These are phyloP conservation scores for Hymenopus coronatus DNA, from an alignment of 2,888 invertebrate genomes.

Conservation along the genomic window DNA sequence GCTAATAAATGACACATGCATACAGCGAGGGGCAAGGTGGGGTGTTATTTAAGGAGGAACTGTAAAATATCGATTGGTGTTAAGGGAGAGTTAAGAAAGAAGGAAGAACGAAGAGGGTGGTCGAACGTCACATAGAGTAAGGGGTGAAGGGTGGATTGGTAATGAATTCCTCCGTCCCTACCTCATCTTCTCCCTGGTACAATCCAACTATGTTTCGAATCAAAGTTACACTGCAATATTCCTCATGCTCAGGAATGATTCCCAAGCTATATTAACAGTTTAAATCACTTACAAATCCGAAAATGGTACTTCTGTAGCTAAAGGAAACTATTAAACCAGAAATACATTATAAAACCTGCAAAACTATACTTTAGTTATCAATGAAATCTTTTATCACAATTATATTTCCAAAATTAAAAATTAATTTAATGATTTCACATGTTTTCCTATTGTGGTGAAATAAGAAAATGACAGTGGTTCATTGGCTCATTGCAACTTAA, in stretches of 20 bases:
- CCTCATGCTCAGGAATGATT: not conserved
- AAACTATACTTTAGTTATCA: no score
- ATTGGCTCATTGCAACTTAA: no score
- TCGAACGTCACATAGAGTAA: not conserved
- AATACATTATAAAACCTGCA: no score
- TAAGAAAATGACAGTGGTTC: no score
- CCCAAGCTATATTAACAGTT: no score
- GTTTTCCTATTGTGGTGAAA: no score
- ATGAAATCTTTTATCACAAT: no score
- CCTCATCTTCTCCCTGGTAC: not conserved
- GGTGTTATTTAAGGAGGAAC: constrained; percentile 33
- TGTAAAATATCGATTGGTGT: constrained; percentile 32
- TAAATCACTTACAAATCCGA: no score
- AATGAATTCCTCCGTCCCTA: constrained; percentile 29
- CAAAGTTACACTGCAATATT: not conserved
- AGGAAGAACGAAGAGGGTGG: not conserved
- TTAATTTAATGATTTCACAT: no score
- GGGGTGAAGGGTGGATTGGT: constrained; percentile 10
- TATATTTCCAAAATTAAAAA: no score
- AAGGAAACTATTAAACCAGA: no score
- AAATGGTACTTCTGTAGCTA: no score
- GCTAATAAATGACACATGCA: constrained; percentile 34
- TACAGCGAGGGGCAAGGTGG: constrained; percentile 1
- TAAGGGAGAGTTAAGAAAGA: constrained; percentile 23
- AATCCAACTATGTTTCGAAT: not conserved